Base-by-base conservation (phyloP, 2,888 invertebrate species). In the Uropetala carovei region DNA sequence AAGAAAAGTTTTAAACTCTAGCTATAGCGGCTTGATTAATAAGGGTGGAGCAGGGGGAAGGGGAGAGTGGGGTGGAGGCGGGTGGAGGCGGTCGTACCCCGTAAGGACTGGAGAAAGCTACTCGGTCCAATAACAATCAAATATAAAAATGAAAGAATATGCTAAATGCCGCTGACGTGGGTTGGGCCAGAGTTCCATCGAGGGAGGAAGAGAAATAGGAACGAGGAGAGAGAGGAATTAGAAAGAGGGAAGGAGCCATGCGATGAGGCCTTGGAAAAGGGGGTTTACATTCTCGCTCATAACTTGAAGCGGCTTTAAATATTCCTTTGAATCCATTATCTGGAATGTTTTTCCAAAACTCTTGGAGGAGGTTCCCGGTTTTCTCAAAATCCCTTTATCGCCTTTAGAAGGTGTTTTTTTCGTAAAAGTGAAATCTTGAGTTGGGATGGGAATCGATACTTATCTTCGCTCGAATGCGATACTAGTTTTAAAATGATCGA, bases 241-340 rank as follows among this genome's bases (percentile, higher is more conserved):
- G 56, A 30, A 7, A 30, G 64, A n/a, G 30, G 11, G 22, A n/a
- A 4, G 30, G 30, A 83, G 83, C 5, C 22, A 43, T 18, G 18
- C 10, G 11, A 57, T 83, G 83, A 18, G 57, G 57, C n/a, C 43
- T 83, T 83, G 30, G 18, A 57, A 7, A 57, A 7, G 18, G 14
- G 83, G 57, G 10, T 16, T 16, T 64, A 43, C 43, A 43, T 89
- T n/a, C 60, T 89, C 43, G n/a, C n/a, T 56, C 89, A 89, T 89
- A 89, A 89, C 89, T 89, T 89, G 89, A 9, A 68, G 18, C 89
- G 64, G 89, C 64, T 89, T 86, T 64, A 89, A 68, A 89, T 89
- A 89, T 89, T 89, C 89, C 64, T 89, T 89, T 89, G 89, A 89
- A 89, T 89, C 89, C 89, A 89, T 89, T 89, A 89, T 89, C 89